These are phyloP conservation scores for Megalops atlanticus DNA, from an alignment of 2,113 vertebrate species.

Conservation along the genomic window DNA sequence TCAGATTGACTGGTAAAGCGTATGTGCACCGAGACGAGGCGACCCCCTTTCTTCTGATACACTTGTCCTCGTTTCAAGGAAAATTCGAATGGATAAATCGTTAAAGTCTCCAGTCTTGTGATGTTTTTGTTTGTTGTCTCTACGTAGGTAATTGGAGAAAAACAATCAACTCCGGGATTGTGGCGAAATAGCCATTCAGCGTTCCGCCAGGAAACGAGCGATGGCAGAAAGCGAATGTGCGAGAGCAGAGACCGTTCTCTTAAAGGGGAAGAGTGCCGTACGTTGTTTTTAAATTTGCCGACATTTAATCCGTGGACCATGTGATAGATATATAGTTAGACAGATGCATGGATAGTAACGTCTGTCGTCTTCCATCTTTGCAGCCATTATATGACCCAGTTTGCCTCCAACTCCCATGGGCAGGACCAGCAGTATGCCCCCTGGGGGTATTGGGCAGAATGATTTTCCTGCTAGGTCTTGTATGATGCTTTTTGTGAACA, in stretches of 20 bases:
- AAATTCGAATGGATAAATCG: background rate
- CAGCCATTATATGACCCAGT: no score
- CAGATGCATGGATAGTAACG: no score
- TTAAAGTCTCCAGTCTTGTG: background rate
- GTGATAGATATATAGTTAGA: no score
- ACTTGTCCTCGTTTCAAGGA: background rate
- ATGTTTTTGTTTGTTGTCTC: background rate
- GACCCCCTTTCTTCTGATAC: background rate
- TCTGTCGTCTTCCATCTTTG: no score
- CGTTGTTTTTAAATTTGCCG: slow-evolving; percentile 9
- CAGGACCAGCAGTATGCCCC: no score
- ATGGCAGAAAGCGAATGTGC: slow-evolving; percentile 10
- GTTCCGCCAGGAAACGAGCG: slow-evolving; percentile 24
- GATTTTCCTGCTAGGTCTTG: no score
- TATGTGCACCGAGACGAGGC: background rate
- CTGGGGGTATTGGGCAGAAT: no score
- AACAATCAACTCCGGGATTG: slow-evolving; percentile 26
- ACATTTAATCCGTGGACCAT: slow-evolving; percentile 9
- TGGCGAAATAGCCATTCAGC: background rate
- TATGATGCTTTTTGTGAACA: no score
- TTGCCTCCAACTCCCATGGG: no score
- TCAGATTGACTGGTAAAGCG: background rate
- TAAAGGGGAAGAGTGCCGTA: slow-evolving; percentile 21
- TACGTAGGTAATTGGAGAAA: slow-evolving; percentile 15
- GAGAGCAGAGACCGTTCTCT: background rate